phyloP scores from a whole-genome alignment of 2,888 invertebrate species.

The Pyrgus malvae region DNA sequence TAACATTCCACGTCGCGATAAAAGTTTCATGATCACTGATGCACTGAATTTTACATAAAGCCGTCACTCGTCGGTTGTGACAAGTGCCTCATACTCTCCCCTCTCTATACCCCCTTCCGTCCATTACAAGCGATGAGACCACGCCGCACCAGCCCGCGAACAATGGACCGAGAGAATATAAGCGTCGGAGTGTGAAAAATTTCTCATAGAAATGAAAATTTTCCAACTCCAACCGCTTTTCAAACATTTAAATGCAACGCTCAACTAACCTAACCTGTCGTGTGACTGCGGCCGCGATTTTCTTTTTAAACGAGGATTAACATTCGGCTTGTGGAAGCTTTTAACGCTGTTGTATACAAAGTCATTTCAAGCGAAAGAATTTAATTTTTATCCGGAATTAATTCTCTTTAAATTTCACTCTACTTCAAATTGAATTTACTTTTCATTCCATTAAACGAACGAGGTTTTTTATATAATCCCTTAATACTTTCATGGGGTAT shows the following conservation, averaged over 20 bases:
- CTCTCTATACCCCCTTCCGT: constrained; percentile 32
- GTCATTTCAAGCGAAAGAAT: too few relatives aligned
- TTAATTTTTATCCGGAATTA: too few relatives aligned
- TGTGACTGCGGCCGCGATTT: not conserved
- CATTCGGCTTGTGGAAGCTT: not conserved
- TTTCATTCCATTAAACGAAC: too few relatives aligned
- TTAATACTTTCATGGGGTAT: too few relatives aligned
- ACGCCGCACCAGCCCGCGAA: constrained; percentile 14
- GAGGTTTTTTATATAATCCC: too few relatives aligned
- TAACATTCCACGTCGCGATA: not conserved
- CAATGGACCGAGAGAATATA: constrained; percentile 16
- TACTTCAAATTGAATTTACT: too few relatives aligned
- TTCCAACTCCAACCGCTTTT: constrained; percentile 25
- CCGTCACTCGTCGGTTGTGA: constrained; percentile 1
- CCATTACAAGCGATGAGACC: constrained; percentile 35
- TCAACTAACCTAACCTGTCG: constrained; percentile 21
- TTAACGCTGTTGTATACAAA: not conserved
- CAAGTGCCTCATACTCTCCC: constrained; percentile 11
- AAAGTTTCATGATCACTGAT: not conserved
- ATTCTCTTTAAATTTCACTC: too few relatives aligned
- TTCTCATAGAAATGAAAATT: constrained; percentile 26
- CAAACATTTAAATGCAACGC: constrained; percentile 20
- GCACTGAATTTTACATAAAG: not conserved
- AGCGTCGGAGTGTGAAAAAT: constrained; percentile 28
- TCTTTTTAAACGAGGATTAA: constrained; percentile 4